Conservation (phyloP, 2,113 vertebrate species). For the Caracal caracal region DNA sequence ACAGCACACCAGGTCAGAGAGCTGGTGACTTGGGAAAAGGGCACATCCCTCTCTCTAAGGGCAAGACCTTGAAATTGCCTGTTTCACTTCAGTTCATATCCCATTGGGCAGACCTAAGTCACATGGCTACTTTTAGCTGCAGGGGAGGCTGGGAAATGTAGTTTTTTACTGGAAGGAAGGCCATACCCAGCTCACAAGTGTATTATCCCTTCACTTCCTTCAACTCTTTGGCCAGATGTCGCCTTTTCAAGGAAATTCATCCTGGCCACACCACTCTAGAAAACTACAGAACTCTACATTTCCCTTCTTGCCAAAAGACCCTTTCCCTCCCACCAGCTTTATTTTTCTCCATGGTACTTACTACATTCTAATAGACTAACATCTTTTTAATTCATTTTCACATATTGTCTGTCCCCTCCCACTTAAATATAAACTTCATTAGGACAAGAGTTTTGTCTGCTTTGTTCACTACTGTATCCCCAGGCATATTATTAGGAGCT, state of each 20-base stretch:
- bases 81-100: background rate
- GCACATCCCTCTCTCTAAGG: background rate
- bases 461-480: background rate
- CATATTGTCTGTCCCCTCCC: background rate
- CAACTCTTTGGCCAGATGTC: background rate
- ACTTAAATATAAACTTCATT: background rate
- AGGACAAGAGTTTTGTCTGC: background rate
- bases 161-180: background rate
- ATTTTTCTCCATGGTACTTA: background rate
- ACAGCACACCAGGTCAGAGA: rapidly evolving
- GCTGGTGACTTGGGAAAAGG: background rate
- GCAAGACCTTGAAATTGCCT: background rate
- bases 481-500: background rate
- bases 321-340: background rate
- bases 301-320: background rate
- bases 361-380: background rate
- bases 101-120: background rate
- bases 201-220: background rate
- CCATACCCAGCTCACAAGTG: background rate
- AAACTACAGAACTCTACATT: background rate
- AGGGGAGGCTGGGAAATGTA: background rate
- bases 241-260: background rate
- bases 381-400: background rate
- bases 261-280: background rate
- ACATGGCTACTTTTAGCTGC: background rate